A percentile compares a stretch with the other conserved stretches of the same genome.
Conservation (phyloP, 2,888 invertebrate genomes). For the Eupithecia exiguata region DNA sequence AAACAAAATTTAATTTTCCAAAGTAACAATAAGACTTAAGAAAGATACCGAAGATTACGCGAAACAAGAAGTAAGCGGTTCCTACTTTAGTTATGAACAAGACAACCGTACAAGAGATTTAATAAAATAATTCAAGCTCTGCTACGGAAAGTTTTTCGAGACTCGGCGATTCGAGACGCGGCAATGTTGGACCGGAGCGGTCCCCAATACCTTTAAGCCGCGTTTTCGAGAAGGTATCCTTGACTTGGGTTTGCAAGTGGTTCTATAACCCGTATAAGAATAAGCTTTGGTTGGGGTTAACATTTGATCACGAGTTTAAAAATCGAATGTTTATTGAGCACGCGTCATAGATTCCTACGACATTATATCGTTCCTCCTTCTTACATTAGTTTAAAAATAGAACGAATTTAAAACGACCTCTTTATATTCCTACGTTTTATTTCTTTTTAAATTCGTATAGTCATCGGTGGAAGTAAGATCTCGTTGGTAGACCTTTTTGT, state of each 20-base stretch:
- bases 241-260: background rate
- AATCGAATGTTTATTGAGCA: background rate
- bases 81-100: slow-evolving; percentile 32
- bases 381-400: background rate
- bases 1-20: slow-evolving; percentile 17
- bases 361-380: background rate
- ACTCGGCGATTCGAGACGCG: slow-evolving; percentile 29
- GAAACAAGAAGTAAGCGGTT: slow-evolving; percentile 21
- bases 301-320: background rate
- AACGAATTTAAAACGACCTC: background rate
- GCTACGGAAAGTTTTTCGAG: slow-evolving; percentile 50
- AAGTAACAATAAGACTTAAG: slow-evolving; percentile 14
- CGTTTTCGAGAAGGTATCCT: slow-evolving; percentile 7
- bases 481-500: background rate
- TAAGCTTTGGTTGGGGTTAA: background rate
- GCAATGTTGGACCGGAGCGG: slow-evolving; percentile 43
- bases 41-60: slow-evolving; percentile 23
- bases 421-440: too few relatives aligned
- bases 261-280: background rate
- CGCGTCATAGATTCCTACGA: background rate
- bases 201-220: slow-evolving; percentile 40
- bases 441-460: background rate
- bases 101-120: slow-evolving; percentile 43
- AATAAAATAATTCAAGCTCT: slow-evolving; percentile 45
- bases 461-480: background rate